phyloP scores from a whole-genome alignment of 2,888 invertebrate genomes.

The Drosophila paramelanica region DNA sequence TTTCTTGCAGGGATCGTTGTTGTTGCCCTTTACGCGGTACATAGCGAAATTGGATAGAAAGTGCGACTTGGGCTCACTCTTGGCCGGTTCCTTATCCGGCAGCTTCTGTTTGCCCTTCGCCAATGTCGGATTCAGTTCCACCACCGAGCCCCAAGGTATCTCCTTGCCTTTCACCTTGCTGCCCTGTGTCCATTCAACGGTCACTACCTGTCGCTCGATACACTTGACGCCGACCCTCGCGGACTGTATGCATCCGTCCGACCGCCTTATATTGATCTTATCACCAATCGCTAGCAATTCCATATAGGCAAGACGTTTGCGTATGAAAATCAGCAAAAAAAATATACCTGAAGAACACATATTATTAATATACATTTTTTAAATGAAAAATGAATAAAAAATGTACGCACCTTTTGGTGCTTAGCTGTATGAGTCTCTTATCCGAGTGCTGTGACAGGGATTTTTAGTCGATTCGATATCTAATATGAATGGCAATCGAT shows the following conservation, averaged over 20 bases:
- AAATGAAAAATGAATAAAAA: not conserved
- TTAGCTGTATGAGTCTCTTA: slow-evolving; percentile 16
- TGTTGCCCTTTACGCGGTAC: slow-evolving; percentile 28
- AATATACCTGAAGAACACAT: not conserved
- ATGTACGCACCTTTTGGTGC: slow-evolving; percentile 17
- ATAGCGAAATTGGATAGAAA: slow-evolving; percentile 12
- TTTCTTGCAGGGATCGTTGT: slow-evolving; percentile 19
- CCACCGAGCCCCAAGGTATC: slow-evolving; percentile 23
- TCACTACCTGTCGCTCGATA: slow-evolving; percentile 33
- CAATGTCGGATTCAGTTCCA: slow-evolving; percentile 38
- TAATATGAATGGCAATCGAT: slow-evolving; percentile 9
- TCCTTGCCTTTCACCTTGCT: slow-evolving; percentile 42
- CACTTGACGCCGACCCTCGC: slow-evolving; percentile 21
- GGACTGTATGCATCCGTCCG: slow-evolving; percentile 38
- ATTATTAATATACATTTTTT: not conserved
- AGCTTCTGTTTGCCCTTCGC: not conserved
- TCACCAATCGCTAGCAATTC: slow-evolving; percentile 34
- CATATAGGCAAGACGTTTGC: slow-evolving; percentile 26
- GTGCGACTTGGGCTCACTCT: not conserved
- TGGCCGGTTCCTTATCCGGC: not conserved
- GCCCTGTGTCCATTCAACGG: slow-evolving; percentile 47
- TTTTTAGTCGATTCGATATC: not conserved
- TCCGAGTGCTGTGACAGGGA: slow-evolving; percentile 19
- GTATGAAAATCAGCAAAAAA: not conserved
- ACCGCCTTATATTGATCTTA: slow-evolving; percentile 37